Percentiles rank a stretch among this genome's conserved stretches.
Evolutionary conservation across 2,888 invertebrate genomes (phyloP).

Genomic region (Cancer borealis): DNA sequence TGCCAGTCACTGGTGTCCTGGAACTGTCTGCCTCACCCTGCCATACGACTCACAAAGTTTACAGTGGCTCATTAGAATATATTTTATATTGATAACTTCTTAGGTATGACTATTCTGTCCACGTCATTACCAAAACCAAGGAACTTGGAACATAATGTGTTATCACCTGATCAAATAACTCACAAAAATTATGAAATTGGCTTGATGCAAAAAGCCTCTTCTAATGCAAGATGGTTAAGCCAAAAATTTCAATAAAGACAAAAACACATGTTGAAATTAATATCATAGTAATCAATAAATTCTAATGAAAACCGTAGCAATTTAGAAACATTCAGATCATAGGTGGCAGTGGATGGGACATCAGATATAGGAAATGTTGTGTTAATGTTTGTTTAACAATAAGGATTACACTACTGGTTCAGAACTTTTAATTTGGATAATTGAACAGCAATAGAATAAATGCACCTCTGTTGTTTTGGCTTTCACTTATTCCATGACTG

Average conservation of each 20-base stretch:
- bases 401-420: slow-evolving; percentile 76
- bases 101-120: not conserved
- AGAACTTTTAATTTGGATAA: slow-evolving; percentile 76
- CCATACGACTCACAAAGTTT: not conserved
- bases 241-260: not conserved
- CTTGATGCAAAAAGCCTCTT: not conserved
- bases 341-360: slow-evolving; percentile 62
- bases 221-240: not conserved
- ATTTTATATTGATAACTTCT: slow-evolving; percentile 36
- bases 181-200: not conserved
- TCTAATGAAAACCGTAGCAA: slow-evolving; percentile 30
- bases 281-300: not conserved
- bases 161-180: not conserved
- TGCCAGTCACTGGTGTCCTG: slow-evolving; percentile 70
- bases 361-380: slow-evolving; percentile 70
- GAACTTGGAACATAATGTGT: not conserved
- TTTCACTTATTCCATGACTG: slow-evolving; percentile 31
- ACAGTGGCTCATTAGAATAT: slow-evolving; percentile 16
- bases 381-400: slow-evolving; percentile 76
- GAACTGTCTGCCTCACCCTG: slow-evolving; percentile 36
- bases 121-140: not conserved
- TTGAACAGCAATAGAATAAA: slow-evolving; percentile 76
- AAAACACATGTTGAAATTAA: not conserved
- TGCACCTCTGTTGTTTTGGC: slow-evolving; percentile 73
- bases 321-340: slow-evolving; percentile 5